A percentile compares a stretch with the other conserved stretches of the same genome.
These are phyloP conservation scores for Eurystomus glaucurus DNA, from an alignment of 2,797 vertebrate species.

Conservation along the genomic window DNA sequence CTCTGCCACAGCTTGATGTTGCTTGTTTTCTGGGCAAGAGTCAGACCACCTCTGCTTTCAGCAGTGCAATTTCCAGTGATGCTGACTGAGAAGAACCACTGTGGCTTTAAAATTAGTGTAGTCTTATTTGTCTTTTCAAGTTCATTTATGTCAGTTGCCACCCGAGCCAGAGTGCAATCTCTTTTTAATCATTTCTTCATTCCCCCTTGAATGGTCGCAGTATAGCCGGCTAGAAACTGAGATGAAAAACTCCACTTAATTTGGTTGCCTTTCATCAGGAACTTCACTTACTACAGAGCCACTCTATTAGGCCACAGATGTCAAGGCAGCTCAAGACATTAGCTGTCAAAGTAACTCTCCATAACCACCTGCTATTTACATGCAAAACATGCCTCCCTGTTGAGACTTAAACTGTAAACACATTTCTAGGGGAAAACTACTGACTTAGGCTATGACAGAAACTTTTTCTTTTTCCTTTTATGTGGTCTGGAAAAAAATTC, in stretches of 20 bases:
- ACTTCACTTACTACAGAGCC: slow-evolving; percentile 64
- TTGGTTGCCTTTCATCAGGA: slow-evolving; percentile 76
- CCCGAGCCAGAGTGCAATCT: slow-evolving; percentile 56
- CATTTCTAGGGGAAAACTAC: slow-evolving; percentile 63
- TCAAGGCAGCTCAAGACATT: slow-evolving; percentile 71
- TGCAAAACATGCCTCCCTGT: slow-evolving; percentile 75
- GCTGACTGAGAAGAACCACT: slow-evolving; percentile 30
- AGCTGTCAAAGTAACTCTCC: slow-evolving; percentile 74
- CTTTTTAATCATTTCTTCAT: slow-evolving; percentile 79
- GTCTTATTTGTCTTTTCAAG: slow-evolving; percentile 77
- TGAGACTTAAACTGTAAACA: slow-evolving; percentile 78
- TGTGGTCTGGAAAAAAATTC: neutral
- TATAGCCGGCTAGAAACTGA: slow-evolving; percentile 19
- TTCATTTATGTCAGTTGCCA: slow-evolving; percentile 76
- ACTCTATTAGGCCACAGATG: slow-evolving; percentile 68
- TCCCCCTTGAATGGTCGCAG: slow-evolving; percentile 30
- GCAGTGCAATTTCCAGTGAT: neutral
- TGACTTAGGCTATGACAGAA: slow-evolving; percentile 66
- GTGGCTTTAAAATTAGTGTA: slow-evolving; percentile 72
- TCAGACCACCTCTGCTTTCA: slow-evolving; percentile 37
- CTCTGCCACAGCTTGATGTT: neutral
- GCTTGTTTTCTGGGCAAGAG: neutral
- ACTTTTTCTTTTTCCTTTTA: slow-evolving; percentile 29
- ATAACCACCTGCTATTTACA: slow-evolving; percentile 77
- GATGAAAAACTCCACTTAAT: slow-evolving; percentile 73